Evolutionary conservation across 2,113 vertebrate genomes (phyloP).

Genomic region (Xiphias gladius): DNA sequence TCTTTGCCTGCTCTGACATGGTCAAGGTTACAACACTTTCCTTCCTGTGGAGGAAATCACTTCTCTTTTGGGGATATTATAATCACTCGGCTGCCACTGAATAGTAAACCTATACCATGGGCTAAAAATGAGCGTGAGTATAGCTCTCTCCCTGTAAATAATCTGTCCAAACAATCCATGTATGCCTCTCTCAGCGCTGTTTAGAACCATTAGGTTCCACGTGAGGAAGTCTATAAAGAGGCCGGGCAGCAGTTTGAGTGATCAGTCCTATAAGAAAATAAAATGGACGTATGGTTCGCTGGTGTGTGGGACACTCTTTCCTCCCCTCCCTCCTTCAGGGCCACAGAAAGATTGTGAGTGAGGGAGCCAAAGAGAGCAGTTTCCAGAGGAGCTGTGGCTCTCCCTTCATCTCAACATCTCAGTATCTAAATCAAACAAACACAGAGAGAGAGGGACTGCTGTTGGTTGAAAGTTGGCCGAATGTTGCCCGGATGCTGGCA

Average conservation of each 20-base stretch:
- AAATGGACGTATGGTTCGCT: slow-evolving; percentile 76
- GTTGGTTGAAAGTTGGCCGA: slow-evolving; percentile 52
- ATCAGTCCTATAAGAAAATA: slow-evolving; percentile 66
- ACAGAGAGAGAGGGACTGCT: slow-evolving; percentile 63
- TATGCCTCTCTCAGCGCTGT: slow-evolving; percentile 47
- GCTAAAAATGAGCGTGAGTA: slow-evolving; percentile 54
- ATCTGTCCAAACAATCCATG: slow-evolving; percentile 58
- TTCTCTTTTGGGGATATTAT: slow-evolving; percentile 50
- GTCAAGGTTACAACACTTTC: slow-evolving; percentile 38
- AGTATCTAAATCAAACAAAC: slow-evolving; percentile 64
- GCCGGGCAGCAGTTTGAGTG: slow-evolving; percentile 58
- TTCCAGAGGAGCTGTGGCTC: slow-evolving; percentile 52
- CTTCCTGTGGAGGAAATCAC: slow-evolving; percentile 49
- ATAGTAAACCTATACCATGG: slow-evolving; percentile 58
- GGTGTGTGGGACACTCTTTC: slow-evolving; percentile 73
- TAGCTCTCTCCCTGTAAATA: slow-evolving; percentile 66
- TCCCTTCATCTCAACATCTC: slow-evolving; percentile 61
- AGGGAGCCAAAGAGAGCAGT: slow-evolving; percentile 54
- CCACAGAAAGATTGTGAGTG: slow-evolving; percentile 47
- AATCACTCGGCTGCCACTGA: slow-evolving; percentile 65
- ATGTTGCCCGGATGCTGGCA: slow-evolving; percentile 32
- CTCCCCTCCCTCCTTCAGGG: slow-evolving; percentile 40
- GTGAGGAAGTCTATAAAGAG: slow-evolving; percentile 66
- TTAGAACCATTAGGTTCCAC: slow-evolving; percentile 59
- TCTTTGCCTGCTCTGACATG: slow-evolving; percentile 44